Evolutionary conservation across 2,888 invertebrate genomes (phyloP), one percentile per base, ranked within the genome.

Genomic region (Cantharis rufa): DNA sequence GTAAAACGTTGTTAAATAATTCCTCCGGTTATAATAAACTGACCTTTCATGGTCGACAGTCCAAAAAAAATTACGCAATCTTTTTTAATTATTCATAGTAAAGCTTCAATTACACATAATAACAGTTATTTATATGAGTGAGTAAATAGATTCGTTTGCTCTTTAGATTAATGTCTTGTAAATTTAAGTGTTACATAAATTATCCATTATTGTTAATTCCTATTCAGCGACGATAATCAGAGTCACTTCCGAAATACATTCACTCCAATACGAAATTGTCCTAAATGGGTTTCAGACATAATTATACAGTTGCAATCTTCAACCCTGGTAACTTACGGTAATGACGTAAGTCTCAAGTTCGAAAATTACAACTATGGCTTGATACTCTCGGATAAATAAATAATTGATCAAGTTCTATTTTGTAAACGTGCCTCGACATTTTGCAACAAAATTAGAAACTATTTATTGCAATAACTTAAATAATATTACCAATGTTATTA

Each of bases 81-180:
- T n/a, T 66, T 66, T 21, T 21, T 66, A 66, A 66, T 66, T 66
- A 24, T 24, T 66, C 24, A 66, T 66, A 21, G 21, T 66, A 66
- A 66, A 66, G 64, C 13, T 21, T 66, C 64, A 66, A 66, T 66
- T 66, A 66, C 64, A 21, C 15, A 21, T 24, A 66, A 66, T 66
- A 21, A 66, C 64, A 66, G 64, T 66, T 66, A 66, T 66, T 66
- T 66, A 66, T 66, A 66, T 66, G 64, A 21, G 18, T 66, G 64
- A 24, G 48, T 48, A 48, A 48, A 48, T 48, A 48, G 48, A 48
- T 48, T 48, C 48, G 48, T 48, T 48, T 48, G 48, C 48, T 48
- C 48, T 48, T 48, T 48, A n/a, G 48, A 48, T 48, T 48, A 48
- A 48, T 48, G 7, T 48, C 48, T 48, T 48, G 48, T 48, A n/a